Base-by-base conservation (phyloP, 2,113 vertebrate species). In the Vulpes vulpes region DNA sequence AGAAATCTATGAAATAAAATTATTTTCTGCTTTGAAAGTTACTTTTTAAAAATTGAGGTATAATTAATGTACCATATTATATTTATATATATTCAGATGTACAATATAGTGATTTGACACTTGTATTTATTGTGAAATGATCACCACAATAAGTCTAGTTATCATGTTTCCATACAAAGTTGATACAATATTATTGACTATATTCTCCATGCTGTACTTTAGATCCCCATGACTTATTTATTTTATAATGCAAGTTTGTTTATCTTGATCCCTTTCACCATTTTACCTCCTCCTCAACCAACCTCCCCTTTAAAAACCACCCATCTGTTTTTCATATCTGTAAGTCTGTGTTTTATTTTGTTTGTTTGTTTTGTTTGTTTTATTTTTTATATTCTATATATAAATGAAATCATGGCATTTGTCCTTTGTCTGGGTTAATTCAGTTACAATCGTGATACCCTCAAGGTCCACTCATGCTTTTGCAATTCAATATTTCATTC, bases 1-100 rank as follows among this genome's bases (percentile, higher is more conserved):
- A 81, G 59, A 86, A 94, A 79, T 83, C 38, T 85, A 73, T 89
- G 51, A 90, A 95, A 76, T 65, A 80, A 88, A 91, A 89, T 84
- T 2, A 74, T 85, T 97, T 78, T 86, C 51, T 91, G 10, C 53
- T 79, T 53, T 82, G 11, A 92, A 97, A 73, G 5, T 97, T 94
- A 51, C 35, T 71, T 92, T 76, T 94, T 76, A 74, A 23, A 53
- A 53, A 15, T 32, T 55, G 76, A 55, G 16, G 16, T 55, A 79
- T 55, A 79, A 79, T 10, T 79, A 53, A 55, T 19, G 55, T 79
- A 10, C 51, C 27, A 7, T 79, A 79, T 79, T 9, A 30, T 79
- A 79, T 32, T 20, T 79, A 7, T 55, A 51, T 78, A 78, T 51
- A 76, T 32, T 78, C 49, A 79, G 76, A 27, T 32, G 27, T 55